These are phyloP conservation scores for Aix galericulata DNA, from an alignment of 2,113 vertebrate species.

Conservation along the genomic window DNA sequence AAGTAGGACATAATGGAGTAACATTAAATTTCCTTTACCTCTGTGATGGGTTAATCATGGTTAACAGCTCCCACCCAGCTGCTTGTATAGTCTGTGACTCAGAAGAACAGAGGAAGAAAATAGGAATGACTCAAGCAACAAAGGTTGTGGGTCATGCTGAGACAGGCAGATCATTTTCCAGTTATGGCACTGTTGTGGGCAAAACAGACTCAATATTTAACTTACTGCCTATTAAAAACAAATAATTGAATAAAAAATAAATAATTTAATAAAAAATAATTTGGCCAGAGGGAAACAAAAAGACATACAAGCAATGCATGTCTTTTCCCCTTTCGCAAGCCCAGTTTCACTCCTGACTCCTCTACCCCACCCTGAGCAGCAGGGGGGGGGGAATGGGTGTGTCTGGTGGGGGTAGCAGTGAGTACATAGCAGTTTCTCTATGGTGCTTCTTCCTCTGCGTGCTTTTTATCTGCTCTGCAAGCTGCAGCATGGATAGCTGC, in stretches of 20 bases:
- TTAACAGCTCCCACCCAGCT: not conserved
- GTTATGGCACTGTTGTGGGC: not conserved
- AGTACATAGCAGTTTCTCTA: not conserved
- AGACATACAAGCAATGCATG: not conserved
- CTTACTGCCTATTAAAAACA: not conserved
- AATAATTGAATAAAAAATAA: not conserved
- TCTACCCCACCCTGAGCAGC: not conserved
- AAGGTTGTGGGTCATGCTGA: not conserved
- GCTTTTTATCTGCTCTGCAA: not conserved
- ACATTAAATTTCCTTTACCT: not conserved
- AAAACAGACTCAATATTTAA: not conserved
- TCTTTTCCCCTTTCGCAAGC: not conserved
- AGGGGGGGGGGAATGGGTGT: not conserved
- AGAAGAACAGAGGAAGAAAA: not conserved
- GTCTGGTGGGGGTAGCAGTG: no score
- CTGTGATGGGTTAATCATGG: not conserved
- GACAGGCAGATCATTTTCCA: not conserved
- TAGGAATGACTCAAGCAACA: not conserved
- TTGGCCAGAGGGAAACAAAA: not conserved
- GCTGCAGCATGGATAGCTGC: not conserved
- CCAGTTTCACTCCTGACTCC: not conserved
- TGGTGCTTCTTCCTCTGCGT: not conserved
- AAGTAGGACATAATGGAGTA: not conserved
- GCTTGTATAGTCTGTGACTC: not conserved
- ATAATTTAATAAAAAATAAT: not conserved